A percentile compares a stretch with the other conserved stretches of the same genome.
These are phyloP conservation scores for Cephus runcator DNA, from an alignment of 2,888 invertebrate species.

Conservation along the genomic window DNA sequence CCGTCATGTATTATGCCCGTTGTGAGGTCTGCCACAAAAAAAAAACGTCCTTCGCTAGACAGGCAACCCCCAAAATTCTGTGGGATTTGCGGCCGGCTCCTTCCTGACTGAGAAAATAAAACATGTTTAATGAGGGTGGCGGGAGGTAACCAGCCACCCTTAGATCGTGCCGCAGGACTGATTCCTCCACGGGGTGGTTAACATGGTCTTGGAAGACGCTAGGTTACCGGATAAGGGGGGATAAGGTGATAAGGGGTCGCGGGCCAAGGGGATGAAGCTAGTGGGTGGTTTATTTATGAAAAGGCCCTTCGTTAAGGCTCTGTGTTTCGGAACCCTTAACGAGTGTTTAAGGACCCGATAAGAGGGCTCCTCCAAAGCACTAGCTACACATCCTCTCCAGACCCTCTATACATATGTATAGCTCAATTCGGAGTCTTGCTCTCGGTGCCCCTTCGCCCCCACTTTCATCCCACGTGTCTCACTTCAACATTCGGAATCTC, in stretches of 20 bases:
- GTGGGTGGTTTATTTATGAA: not conserved
- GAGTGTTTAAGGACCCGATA: constrained; percentile 23
- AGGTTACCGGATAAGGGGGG: not conserved
- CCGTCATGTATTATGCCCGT: not conserved
- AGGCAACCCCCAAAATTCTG: not conserved
- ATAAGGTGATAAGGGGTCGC: not conserved
- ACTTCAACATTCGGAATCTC: not conserved
- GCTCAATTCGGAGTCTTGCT: not conserved
- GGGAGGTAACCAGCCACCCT: not conserved
- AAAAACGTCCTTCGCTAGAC: not conserved
- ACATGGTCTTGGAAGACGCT: not conserved
- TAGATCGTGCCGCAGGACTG: not conserved
- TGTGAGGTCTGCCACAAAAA: not conserved
- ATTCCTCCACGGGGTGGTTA: too few relatives aligned
- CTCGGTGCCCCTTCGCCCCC: not conserved
- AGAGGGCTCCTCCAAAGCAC: constrained; percentile 14
- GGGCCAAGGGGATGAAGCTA: not conserved
- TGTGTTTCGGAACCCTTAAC: constrained; percentile 26
- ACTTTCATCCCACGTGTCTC: not conserved
- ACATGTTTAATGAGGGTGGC: not conserved
- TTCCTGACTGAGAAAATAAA: not conserved
- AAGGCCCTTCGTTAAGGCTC: constrained; percentile 10
- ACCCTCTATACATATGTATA: not conserved
- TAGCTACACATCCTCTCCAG: not conserved
- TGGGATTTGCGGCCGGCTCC: not conserved